Evolutionary conservation across 2,888 invertebrate species (phyloP).

Genomic region (Oligia latruncula): DNA sequence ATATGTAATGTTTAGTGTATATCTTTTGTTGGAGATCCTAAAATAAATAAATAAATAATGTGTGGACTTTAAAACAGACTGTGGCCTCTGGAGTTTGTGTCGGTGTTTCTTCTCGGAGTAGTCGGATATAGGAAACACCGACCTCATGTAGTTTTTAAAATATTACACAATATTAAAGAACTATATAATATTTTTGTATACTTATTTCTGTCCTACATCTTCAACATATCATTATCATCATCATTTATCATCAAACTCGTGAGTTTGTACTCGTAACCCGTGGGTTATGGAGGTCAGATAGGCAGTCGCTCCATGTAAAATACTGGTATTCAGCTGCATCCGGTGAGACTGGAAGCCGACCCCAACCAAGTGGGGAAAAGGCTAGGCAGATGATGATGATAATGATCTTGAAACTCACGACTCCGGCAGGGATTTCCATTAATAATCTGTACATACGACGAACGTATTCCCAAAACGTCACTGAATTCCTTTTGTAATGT

Average conservation of each 20-base stretch:
- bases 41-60: too few relatives aligned
- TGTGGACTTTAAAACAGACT: too few relatives aligned
- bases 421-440: not conserved
- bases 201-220: too few relatives aligned
- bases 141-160: too few relatives aligned
- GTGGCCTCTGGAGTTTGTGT: too few relatives aligned
- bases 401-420: not conserved
- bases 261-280: not conserved
- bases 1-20: too few relatives aligned
- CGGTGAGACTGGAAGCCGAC: not conserved
- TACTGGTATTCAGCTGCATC: not conserved
- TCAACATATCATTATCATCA: not conserved
- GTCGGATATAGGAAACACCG: too few relatives aligned
- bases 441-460: not conserved
- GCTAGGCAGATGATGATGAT: not conserved
- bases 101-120: too few relatives aligned
- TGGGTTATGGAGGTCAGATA: not conserved
- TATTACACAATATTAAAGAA: too few relatives aligned
- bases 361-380: not conserved
- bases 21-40: too few relatives aligned
- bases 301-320: not conserved
- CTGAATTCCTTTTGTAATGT: not conserved
- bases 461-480: not conserved
- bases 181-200: too few relatives aligned
- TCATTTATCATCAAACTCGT: not conserved